These are phyloP conservation scores for Rhingia campestris DNA, from an alignment of 2,888 invertebrate species.

Conservation along the genomic window DNA sequence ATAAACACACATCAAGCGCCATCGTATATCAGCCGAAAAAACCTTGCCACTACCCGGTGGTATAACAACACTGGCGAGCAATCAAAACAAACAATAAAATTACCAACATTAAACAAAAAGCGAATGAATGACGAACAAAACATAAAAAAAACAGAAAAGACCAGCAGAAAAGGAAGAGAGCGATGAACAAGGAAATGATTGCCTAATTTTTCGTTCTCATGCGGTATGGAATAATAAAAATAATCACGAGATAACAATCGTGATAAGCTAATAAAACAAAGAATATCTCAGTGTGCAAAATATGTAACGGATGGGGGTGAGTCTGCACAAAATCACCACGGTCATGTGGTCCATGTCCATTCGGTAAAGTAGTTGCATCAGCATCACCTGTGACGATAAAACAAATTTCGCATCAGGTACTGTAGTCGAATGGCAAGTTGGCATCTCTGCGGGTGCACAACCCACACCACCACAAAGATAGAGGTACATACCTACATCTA, in stretches of 20 bases:
- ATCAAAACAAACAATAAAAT: slow-evolving; percentile 74
- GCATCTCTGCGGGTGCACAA: slow-evolving; percentile 17
- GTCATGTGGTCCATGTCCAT: slow-evolving; percentile 26
- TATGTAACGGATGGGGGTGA: not conserved
- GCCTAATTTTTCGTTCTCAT: slow-evolving; percentile 35
- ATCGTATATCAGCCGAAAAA: slow-evolving; percentile 22
- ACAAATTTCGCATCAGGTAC: slow-evolving; percentile 6
- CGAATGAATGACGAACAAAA: slow-evolving; percentile 63
- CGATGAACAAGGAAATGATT: slow-evolving; percentile 35
- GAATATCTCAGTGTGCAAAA: slow-evolving; percentile 3
- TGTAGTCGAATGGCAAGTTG: slow-evolving; percentile 13
- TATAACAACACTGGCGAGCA: slow-evolving; percentile 53
- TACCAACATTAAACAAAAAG: slow-evolving; percentile 71
- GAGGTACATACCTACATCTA: slow-evolving; percentile 10
- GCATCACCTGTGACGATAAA: slow-evolving; percentile 35
- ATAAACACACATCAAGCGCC: slow-evolving; percentile 66
- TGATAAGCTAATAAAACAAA: slow-evolving; percentile 62
- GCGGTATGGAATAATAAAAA: slow-evolving; percentile 50
- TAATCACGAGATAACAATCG: slow-evolving; percentile 69
- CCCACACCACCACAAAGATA: not conserved
- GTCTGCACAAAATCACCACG: slow-evolving; percentile 19
- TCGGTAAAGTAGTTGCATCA: slow-evolving; percentile 26
- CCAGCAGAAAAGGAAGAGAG: slow-evolving; percentile 15
- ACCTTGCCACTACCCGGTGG: slow-evolving; percentile 33
- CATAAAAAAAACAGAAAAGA: slow-evolving; percentile 19